phyloP scores from a whole-genome alignment of 2,797 vertebrate genomes.

The Otolemur crassicaudatus region DNA sequence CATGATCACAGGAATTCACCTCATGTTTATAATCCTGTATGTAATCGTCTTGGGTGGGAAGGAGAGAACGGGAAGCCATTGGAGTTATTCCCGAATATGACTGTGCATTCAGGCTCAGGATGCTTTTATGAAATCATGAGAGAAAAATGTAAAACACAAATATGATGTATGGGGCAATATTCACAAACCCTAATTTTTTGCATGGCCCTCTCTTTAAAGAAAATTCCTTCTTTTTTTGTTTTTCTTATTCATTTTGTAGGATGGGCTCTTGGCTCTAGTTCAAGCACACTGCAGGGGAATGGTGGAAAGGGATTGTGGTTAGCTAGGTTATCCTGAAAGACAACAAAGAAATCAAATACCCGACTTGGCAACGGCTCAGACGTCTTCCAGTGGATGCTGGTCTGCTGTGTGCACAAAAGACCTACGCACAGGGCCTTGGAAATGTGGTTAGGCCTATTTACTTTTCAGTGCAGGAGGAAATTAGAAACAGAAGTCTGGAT shows the following conservation, averaged over 20 bases:
- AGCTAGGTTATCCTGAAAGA: slow-evolving; percentile 52
- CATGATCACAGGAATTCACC: not conserved
- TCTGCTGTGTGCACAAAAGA: slow-evolving; percentile 57
- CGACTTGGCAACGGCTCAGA: slow-evolving; percentile 4
- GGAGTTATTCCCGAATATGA: slow-evolving; percentile 14
- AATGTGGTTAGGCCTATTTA: slow-evolving; percentile 66
- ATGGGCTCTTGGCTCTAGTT: slow-evolving; percentile 46
- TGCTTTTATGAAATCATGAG: slow-evolving; percentile 23
- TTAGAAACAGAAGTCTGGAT: slow-evolving; percentile 62
- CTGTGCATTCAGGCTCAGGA: not conserved
- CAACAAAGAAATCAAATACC: slow-evolving; percentile 56
- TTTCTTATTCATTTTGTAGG: slow-evolving; percentile 35
- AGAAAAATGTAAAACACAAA: slow-evolving; percentile 50
- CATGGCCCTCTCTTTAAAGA: not conserved
- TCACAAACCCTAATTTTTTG: not conserved
- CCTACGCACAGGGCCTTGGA: slow-evolving; percentile 27
- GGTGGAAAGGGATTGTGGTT: slow-evolving; percentile 62
- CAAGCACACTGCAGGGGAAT: not conserved
- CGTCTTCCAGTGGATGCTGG: slow-evolving; percentile 10
- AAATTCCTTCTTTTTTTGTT: slow-evolving; percentile 27
- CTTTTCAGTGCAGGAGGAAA: slow-evolving; percentile 72
- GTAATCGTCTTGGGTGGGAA: slow-evolving; percentile 27
- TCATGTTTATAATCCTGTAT: slow-evolving; percentile 39
- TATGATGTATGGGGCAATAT: not conserved
- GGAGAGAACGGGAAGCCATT: not conserved